Evolutionary conservation across 2,113 vertebrate genomes (phyloP).

Genomic region (Xiphias gladius): DNA sequence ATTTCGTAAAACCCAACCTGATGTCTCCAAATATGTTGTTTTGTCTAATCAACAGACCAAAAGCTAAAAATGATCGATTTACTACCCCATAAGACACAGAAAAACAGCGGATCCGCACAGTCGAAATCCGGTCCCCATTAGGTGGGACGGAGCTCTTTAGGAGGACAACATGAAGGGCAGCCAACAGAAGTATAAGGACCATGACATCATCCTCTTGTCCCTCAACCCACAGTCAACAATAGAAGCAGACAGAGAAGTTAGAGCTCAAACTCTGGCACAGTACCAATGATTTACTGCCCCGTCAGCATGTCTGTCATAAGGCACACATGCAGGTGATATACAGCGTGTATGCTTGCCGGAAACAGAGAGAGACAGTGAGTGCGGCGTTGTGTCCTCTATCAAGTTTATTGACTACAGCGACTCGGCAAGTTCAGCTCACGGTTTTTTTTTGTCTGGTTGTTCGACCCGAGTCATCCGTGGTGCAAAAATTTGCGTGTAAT

Average conservation of each 20-base stretch:
- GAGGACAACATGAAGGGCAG: conserved; percentile 41
- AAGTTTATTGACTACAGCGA: conserved; percentile 12
- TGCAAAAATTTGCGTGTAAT: not conserved
- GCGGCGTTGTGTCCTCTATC: conserved; percentile 24
- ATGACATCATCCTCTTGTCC: conserved; percentile 66
- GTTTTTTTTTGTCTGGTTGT: not conserved
- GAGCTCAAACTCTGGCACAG: conserved; percentile 40
- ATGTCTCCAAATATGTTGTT: not conserved
- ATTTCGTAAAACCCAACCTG: not conserved
- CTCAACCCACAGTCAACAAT: conserved; percentile 24
- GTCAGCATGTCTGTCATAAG: conserved; percentile 40
- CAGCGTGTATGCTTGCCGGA: not conserved
- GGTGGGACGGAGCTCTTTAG: conserved; percentile 45
- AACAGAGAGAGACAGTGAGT: conserved; percentile 5
- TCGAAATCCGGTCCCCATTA: conserved; percentile 14
- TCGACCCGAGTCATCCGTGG: not conserved
- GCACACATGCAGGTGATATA: conserved; percentile 49
- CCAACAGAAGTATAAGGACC: conserved; percentile 65
- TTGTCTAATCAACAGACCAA: not conserved
- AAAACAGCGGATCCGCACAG: not conserved
- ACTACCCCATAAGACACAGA: not conserved
- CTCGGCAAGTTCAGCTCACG: conserved; percentile 8
- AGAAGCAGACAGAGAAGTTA: conserved; percentile 37
- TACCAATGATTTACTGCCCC: conserved; percentile 53
- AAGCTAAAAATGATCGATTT: not conserved